Evolutionary conservation across 1,140 invertebrate species (phyloP), one percentile per base, ranked within the genome.

Genomic region (Drosophila carrolli): DNA sequence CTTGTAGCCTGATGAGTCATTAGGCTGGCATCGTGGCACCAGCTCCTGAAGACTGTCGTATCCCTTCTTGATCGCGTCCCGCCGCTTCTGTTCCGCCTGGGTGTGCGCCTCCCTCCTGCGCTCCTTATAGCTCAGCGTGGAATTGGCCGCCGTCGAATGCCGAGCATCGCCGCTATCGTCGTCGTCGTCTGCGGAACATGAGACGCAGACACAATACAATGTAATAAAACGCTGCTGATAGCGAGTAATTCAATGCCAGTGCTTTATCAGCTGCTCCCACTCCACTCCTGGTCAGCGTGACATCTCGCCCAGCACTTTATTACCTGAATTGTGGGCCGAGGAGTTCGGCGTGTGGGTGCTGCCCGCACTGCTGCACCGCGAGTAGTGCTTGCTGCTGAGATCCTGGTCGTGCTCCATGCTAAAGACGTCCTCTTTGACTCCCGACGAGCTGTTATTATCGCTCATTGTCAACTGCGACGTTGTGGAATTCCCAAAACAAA

Each of bases 61-160:
- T 1, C 98, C 97, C 93, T 97, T 98, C 91, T 99, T 99, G 62
- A 99, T 99, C 3, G 98, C 98, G 95, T 99, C 98, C 91, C 98
- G 94, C 73, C 98, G 94, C 93, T 99, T 99, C 93, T 99, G 98
- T 93, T 99, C 98, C 4, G 98, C 98, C 93, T 98, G 97, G 0
- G 98, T 99, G 91, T 99, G 98, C 7, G 98, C 98, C 93, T 99
- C 98, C 68, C 98, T 94, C 38, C 98, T 94, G 29, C 98, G 93
- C 83, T 99, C 98, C 93, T 98, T 98, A 88, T 99, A 99, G 91
- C 96, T 98, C 65, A 98, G 96, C 95, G 35, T 96, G 37, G 68
- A 67, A 16, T 79, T 88, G 43, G 76, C 55, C 5, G 68, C 50
- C 9, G 56, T 51, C 11, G 70, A 78, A 95, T 86, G 78, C 48